Evolutionary conservation across 1,140 invertebrate species (phyloP).

Genomic region (Drosophila suzukii): DNA sequence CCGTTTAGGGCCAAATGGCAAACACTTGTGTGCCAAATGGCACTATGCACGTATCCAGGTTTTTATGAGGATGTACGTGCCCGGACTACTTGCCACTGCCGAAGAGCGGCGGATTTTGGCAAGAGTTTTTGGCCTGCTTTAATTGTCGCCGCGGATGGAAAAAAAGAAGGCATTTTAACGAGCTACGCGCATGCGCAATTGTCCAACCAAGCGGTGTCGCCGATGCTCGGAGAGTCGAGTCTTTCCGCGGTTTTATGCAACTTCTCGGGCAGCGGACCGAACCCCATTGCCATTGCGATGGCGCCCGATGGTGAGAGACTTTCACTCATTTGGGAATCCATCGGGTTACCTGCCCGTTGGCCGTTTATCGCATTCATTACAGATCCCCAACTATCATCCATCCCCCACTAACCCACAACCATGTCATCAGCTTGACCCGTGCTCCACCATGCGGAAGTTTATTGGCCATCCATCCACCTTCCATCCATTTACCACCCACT

Average conservation of each 20-base stretch:
- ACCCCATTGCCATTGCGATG: constrained; percentile 2
- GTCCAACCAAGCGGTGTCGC: constrained; percentile 64
- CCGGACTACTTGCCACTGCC: constrained; percentile 62
- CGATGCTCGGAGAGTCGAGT: constrained; percentile 4
- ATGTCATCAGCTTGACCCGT: constrained; percentile 2
- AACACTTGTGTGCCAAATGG: constrained; percentile 27
- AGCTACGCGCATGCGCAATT: constrained; percentile 80
- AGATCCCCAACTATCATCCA: constrained; percentile 4
- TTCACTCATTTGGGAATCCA: constrained; percentile 79
- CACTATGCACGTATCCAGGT: constrained; percentile 36
- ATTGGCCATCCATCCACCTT: not conserved
- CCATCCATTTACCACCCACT: constrained; percentile 4
- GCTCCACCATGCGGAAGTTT: constrained; percentile 37
- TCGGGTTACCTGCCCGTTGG: constrained; percentile 41
- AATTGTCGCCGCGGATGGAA: constrained; percentile 60
- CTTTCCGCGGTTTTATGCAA: constrained; percentile 54
- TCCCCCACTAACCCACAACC: not conserved
- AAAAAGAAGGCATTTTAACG: constrained; percentile 67
- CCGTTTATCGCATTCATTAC: constrained; percentile 29
- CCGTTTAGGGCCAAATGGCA: constrained; percentile 73
- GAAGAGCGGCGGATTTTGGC: constrained; percentile 15
- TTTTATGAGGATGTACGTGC: constrained; percentile 44
- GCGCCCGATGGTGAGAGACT: constrained; percentile 49
- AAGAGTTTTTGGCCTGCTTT: constrained; percentile 39
- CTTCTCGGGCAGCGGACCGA: constrained; percentile 16